phyloP scores from a whole-genome alignment of 2,888 invertebrate species.

The Standfussiana lucernea region DNA sequence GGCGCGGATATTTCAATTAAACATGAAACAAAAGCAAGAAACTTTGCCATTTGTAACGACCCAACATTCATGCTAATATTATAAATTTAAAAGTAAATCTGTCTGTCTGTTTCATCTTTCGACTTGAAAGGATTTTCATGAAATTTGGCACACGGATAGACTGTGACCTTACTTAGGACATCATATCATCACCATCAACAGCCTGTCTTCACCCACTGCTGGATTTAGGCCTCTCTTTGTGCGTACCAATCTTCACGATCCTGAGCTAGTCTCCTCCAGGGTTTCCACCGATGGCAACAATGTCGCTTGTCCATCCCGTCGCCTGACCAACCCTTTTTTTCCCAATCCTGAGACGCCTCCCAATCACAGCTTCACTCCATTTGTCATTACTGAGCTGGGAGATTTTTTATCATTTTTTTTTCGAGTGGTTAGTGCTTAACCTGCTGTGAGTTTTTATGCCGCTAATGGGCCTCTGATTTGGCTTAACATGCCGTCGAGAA shows the following conservation, averaged over 20 bases:
- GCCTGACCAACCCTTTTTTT: too few species aligned
- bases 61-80: conserved; percentile 58
- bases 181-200: not conserved
- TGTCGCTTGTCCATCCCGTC: not conserved
- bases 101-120: not conserved
- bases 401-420: too few species aligned
- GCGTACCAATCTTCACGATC: not conserved
- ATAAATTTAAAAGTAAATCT: too few species aligned
- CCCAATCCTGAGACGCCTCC: too few species aligned
- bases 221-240: not conserved
- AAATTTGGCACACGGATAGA: not conserved
- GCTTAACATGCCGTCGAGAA: too few species aligned
- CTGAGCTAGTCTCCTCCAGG: not conserved
- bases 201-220: too few species aligned
- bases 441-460: too few species aligned
- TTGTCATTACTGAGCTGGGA: not conserved
- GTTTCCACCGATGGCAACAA: not conserved
- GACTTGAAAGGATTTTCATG: not conserved
- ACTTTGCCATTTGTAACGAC: conserved; percentile 74
- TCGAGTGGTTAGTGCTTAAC: too few species aligned
- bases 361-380: not conserved
- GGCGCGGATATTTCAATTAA: conserved; percentile 75
- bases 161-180: not conserved
- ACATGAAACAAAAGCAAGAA: conserved; percentile 68
- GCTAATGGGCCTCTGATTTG: too few species aligned